These are phyloP conservation scores for Sebastes cheni DNA, from an alignment of 2,797 vertebrate genomes.

Conservation along the genomic window DNA sequence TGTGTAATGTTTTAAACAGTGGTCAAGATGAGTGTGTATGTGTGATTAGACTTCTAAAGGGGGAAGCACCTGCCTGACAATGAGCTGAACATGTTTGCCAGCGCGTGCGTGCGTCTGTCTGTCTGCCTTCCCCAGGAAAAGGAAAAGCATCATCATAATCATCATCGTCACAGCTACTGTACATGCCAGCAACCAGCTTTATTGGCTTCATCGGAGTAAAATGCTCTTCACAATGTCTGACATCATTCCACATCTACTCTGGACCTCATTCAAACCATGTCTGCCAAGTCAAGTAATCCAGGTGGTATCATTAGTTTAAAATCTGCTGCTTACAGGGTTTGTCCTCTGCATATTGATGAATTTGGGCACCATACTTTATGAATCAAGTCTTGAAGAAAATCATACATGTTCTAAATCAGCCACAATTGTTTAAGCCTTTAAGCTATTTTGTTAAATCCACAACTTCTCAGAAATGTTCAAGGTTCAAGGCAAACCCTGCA, in stretches of 20 bases:
- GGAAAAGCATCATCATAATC: background rate
- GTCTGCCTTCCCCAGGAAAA: slow-evolving; percentile 57
- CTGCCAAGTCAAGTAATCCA: background rate
- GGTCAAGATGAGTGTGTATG: background rate
- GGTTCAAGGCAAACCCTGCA: background rate
- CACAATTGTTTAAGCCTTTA: background rate
- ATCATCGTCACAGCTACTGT: slow-evolving; percentile 46
- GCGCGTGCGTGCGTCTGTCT: background rate
- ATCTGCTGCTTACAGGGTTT: background rate
- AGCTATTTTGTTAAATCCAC: background rate
- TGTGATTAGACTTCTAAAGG: slow-evolving; percentile 14
- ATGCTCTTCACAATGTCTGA: background rate
- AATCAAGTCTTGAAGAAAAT: background rate
- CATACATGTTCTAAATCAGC: background rate
- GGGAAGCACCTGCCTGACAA: slow-evolving; percentile 79
- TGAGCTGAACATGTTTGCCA: slow-evolving; percentile 20
- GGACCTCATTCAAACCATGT: background rate
- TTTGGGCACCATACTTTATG: background rate
- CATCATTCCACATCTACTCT: background rate
- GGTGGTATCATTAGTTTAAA: background rate
- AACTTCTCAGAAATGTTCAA: background rate
- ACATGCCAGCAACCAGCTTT: slow-evolving; percentile 31
- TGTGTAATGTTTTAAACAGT: slow-evolving; percentile 58
- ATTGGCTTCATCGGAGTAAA: background rate
- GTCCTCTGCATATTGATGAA: background rate